Base-by-base conservation (phyloP, 2,113 vertebrate species). In the Bubo scandiacus region DNA sequence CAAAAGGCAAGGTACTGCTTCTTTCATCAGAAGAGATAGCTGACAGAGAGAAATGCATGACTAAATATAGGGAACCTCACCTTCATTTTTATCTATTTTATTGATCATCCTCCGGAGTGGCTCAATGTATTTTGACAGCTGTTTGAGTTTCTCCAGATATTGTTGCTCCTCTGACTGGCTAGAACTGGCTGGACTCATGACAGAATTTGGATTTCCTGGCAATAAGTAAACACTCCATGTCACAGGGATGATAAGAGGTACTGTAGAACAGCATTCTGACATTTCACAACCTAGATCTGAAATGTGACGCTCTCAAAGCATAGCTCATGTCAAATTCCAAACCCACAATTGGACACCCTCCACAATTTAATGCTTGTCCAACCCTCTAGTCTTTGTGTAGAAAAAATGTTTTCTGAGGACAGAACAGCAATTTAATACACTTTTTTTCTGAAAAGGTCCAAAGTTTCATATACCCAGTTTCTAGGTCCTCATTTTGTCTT, bases 61-160 rank as follows among this genome's bases (percentile, higher is more conserved):
- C 49, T 58, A 79, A 84, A 54, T 22, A 54, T 0, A 93, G 17
- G 27, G 36, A 79, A 73, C 15, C 68, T 85, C 89, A 99, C 99
- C 99, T 99, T 99, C 99, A 5, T 99, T 99, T 92, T 99, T 99
- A 97, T 99, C 99, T 27, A 99, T 99, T 97, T 99, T 99, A 98
- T 99, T 99, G 97, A 99, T 99, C 99, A 99, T 99, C 72, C 99
- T 98, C 42, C 99, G 98, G 51, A 99, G 98, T 2, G 99, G 99
- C 83, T 99, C 99, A 4, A 99, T 99, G 96, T 99, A 99, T 81
- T 99, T 99, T 87, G 99, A 99, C 0, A 99, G 98, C 86, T 99
- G 99, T 81, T 99, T 99, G 26, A 99, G 98, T 86, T 99, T 99
- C 96, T 99, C 99, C 98, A 99, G 98, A 97, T 99, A 99, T 94